phyloP scores from a whole-genome alignment of 1,140 invertebrate genomes.

The Ceratosolen fusciceps region DNA sequence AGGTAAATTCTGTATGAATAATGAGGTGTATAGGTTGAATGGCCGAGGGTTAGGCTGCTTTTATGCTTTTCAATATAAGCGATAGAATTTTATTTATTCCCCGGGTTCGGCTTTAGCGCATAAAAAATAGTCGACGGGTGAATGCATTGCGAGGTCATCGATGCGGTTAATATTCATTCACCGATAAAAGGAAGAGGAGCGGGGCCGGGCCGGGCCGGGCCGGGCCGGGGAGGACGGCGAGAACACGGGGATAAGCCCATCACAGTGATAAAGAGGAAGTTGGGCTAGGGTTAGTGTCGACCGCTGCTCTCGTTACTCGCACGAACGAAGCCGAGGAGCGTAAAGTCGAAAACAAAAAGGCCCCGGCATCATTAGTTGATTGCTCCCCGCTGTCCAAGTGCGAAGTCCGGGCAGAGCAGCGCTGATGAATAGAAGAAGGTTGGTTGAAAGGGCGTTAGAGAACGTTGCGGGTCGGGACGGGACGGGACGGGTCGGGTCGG shows the following conservation, averaged over 20 bases:
- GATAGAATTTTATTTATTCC: too few species aligned
- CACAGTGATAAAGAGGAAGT: conserved; percentile 27
- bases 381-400: conserved; percentile 14
- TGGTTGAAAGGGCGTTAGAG: not conserved
- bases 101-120: too few species aligned
- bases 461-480: too few species aligned
- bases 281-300: too few species aligned
- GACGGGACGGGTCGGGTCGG: too few species aligned
- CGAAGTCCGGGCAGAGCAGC: not conserved
- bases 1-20: too few species aligned
- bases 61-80: too few species aligned
- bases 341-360: conserved; percentile 39
- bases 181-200: not conserved
- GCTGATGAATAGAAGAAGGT: conserved; percentile 2
- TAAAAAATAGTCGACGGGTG: too few species aligned
- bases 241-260: conserved; percentile 17
- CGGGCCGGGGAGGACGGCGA: not conserved
- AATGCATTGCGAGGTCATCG: too few species aligned
- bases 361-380: conserved; percentile 45
- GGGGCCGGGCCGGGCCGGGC: not conserved
- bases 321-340: conserved; percentile 17
- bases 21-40: too few species aligned
- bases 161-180: too few species aligned
- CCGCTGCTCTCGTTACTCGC: conserved; percentile 16
- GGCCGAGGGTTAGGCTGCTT: too few species aligned